Evolutionary conservation across 2,888 invertebrate species (phyloP).

Genomic region (Perithous albicinctus): DNA sequence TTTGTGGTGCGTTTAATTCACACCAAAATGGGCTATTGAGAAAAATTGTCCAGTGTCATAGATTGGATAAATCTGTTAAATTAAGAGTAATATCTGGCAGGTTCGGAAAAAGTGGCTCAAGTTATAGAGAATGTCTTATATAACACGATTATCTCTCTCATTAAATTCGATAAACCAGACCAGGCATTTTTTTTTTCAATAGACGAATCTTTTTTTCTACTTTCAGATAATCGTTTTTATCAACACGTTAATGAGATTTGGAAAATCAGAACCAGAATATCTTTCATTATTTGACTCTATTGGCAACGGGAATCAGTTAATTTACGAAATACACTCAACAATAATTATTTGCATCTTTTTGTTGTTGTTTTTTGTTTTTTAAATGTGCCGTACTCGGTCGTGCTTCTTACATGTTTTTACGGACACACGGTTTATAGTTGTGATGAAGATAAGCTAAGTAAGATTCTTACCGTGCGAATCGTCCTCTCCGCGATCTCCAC

Average conservation of each 20-base stretch:
- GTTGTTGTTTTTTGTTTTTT: slow-evolving; percentile 15
- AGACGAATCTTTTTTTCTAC: slow-evolving; percentile 21
- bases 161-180: slow-evolving; percentile 18
- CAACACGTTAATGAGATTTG: slow-evolving; percentile 60
- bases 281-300: background rate
- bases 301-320: background rate
- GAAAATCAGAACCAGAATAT: slow-evolving; percentile 51
- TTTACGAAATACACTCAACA: slow-evolving; percentile 5
- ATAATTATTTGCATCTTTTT: no score
- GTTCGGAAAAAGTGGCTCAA: no score
- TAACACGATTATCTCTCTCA: slow-evolving; percentile 17
- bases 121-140: no score
- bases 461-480: slow-evolving; percentile 82
- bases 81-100: no score
- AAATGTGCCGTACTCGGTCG: slow-evolving; percentile 68
- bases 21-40: no score
- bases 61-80: no score
- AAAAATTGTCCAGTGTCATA: no score
- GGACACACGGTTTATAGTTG: slow-evolving; percentile 68
- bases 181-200: slow-evolving; percentile 27
- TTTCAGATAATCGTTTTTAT: slow-evolving; percentile 1
- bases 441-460: slow-evolving; percentile 28
- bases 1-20: no score
- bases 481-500: slow-evolving; percentile 81
- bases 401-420: slow-evolving; percentile 67